These are phyloP conservation scores for Scaptomyza cyrtandrae DNA, from an alignment of 2,888 invertebrate genomes.

Conservation along the genomic window DNA sequence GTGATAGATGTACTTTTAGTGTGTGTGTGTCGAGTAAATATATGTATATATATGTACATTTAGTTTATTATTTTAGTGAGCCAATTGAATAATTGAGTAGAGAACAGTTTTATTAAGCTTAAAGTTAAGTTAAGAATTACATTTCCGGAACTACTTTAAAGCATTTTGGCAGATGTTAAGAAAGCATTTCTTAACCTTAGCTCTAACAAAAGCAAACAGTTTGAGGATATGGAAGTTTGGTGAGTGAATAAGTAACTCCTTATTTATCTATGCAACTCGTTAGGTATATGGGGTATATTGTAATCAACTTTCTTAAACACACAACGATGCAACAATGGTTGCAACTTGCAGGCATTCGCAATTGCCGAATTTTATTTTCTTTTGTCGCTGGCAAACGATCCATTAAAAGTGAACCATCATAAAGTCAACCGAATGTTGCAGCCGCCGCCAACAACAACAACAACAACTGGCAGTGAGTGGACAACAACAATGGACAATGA, in stretches of 20 bases:
- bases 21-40: neutral
- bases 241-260: conserved; percentile 19
- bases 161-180: neutral
- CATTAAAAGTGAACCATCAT: conserved; percentile 70
- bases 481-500: conserved; percentile 93
- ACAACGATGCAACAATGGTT: conserved; percentile 59
- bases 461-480: conserved; percentile 32
- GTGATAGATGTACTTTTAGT: conserved; percentile 6
- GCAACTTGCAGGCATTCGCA: conserved; percentile 26
- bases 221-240: neutral
- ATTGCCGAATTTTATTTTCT: conserved; percentile 61
- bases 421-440: conserved; percentile 37
- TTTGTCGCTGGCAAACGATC: conserved; percentile 39
- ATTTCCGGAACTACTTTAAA: too few species aligned
- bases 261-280: conserved; percentile 45
- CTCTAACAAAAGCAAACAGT: neutral
- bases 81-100: neutral
- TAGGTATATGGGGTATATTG: conserved; percentile 22
- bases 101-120: neutral
- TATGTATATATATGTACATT: neutral
- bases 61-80: neutral
- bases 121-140: neutral
- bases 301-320: conserved; percentile 49
- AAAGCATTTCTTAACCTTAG: conserved; percentile 6
- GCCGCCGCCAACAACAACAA: conserved; percentile 1